phyloP scores from a whole-genome alignment of 1,140 invertebrate genomes.

The Platyura marginata region DNA sequence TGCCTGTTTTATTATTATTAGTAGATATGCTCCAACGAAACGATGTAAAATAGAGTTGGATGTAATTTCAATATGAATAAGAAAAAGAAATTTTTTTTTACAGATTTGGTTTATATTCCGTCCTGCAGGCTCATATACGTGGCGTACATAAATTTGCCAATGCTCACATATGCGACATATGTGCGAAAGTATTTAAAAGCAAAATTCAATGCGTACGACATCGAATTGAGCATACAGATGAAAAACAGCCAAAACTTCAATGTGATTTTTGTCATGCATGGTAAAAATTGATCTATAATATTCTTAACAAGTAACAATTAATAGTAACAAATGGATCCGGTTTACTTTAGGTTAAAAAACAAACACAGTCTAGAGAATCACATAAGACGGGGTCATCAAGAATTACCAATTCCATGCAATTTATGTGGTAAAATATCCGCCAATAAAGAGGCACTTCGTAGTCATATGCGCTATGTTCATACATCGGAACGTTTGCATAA shows the following conservation, averaged over 20 bases:
- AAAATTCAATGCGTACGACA: neutral
- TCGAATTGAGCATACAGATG: neutral
- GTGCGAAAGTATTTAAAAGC: neutral
- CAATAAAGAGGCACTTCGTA: neutral
- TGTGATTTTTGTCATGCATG: neutral
- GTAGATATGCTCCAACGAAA: too few relatives aligned
- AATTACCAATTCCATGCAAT: neutral
- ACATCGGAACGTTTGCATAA: neutral
- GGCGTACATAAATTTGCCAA: neutral
- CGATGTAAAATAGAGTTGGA: too few relatives aligned
- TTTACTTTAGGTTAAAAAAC: neutral
- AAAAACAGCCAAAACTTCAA: neutral
- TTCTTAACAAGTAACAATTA: too few relatives aligned
- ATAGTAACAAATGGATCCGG: too few relatives aligned
- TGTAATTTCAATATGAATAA: too few relatives aligned
- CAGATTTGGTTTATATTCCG: neutral
- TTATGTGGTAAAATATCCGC: neutral
- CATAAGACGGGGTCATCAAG: conserved; percentile 3
- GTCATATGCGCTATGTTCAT: neutral
- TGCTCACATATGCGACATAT: neutral
- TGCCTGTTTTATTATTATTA: too few relatives aligned
- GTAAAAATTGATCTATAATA: too few relatives aligned
- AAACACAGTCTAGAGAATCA: neutral
- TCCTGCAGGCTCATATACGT: neutral
- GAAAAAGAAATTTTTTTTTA: neutral